Conservation (phyloP, 2,797 vertebrate species). For the Podargus strigoides region DNA sequence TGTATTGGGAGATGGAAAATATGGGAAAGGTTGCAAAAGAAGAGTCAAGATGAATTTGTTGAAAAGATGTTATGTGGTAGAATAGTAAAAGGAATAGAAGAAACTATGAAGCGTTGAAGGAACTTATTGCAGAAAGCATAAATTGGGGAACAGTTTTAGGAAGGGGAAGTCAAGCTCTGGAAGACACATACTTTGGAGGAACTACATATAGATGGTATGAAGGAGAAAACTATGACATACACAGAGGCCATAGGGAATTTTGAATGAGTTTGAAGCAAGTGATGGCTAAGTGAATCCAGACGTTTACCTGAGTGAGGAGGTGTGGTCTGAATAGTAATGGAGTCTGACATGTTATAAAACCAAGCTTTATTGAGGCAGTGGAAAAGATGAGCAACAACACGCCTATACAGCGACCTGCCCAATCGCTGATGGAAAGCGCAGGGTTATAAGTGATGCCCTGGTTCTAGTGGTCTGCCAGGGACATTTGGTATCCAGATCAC, state of each 20-base stretch:
- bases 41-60: background rate
- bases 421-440: background rate
- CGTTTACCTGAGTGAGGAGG: fast-evolving
- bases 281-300: background rate
- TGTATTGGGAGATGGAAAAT: background rate
- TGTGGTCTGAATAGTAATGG: background rate
- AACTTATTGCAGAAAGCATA: background rate
- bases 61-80: background rate
- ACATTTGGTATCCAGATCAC: background rate
- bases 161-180: background rate
- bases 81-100: background rate
- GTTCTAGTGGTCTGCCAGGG: background rate
- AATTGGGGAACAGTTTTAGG: background rate
- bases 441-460: background rate
- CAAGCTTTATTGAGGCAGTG: background rate
- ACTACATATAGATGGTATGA: background rate
- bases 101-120: background rate
- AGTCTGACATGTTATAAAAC: background rate
- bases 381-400: background rate
- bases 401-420: fast-evolving
- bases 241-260: background rate
- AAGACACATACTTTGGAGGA: background rate
- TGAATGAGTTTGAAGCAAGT: background rate
- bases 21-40: background rate
- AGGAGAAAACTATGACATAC: background rate